These are phyloP conservation scores for Drosophila lutescens DNA, from an alignment of 2,888 invertebrate species.

Conservation along the genomic window DNA sequence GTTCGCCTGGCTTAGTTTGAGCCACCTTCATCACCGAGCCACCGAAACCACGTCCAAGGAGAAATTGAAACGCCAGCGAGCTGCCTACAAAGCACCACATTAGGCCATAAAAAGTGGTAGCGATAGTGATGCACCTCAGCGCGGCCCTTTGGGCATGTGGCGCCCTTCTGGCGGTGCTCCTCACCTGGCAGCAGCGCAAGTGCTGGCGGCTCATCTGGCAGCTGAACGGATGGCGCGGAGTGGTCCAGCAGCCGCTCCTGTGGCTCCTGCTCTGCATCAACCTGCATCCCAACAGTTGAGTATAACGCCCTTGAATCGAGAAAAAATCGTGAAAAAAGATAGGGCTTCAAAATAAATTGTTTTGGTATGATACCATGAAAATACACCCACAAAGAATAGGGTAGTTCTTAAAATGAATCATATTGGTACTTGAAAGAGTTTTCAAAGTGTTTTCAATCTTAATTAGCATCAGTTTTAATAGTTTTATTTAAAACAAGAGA, in stretches of 20 bases:
- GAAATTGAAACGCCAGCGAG: not conserved
- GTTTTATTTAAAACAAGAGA: too few species aligned
- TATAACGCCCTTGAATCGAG: not conserved
- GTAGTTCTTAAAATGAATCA: too few species aligned
- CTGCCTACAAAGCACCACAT: slow-evolving; percentile 68
- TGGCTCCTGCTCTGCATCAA: slow-evolving; percentile 78
- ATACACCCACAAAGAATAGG: too few species aligned
- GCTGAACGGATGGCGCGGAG: slow-evolving; percentile 80
- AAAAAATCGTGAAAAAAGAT: not conserved
- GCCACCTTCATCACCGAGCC: not conserved
- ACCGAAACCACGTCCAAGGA: slow-evolving; percentile 1
- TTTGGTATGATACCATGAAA: too few species aligned
- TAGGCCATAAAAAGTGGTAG: slow-evolving; percentile 29
- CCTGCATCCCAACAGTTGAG: slow-evolving; percentile 80
- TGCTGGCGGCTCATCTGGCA: slow-evolving; percentile 82
- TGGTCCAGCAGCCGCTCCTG: slow-evolving; percentile 80
- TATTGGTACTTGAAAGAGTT: too few species aligned
- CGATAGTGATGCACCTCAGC: slow-evolving; percentile 56
- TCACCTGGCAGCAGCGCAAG: slow-evolving; percentile 76
- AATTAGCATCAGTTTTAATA: too few species aligned
- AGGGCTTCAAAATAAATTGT: too few species aligned
- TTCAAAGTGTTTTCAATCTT: too few species aligned
- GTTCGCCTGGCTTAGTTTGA: slow-evolving; percentile 1
- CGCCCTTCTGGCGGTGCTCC: slow-evolving; percentile 55
- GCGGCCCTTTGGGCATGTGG: slow-evolving; percentile 68